Conservation (phyloP, 2,888 invertebrate genomes). For the Sthenelais limicola region DNA sequence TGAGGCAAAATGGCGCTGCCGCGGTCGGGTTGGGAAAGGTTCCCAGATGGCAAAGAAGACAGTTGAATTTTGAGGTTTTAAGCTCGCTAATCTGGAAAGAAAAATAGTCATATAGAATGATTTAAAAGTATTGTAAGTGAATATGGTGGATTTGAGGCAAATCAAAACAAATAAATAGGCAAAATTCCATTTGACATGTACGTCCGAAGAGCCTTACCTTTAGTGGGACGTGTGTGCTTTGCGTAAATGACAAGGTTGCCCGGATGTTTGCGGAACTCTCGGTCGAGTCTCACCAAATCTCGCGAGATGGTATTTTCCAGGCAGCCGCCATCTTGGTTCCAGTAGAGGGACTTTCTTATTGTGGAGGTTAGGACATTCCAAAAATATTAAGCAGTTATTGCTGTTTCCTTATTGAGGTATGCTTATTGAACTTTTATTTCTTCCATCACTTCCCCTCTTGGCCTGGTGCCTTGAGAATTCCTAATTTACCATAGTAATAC, state of each 20-base stretch:
- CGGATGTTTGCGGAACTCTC: constrained; percentile 29
- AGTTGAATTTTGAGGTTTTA: neutral
- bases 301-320: constrained; percentile 39
- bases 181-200: constrained; percentile 24
- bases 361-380: too few species aligned
- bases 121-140: neutral
- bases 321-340: constrained; percentile 41
- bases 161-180: neutral
- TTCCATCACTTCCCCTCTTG: too few species aligned
- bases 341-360: too few species aligned
- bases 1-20: constrained; percentile 44
- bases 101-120: neutral
- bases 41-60: constrained; percentile 37
- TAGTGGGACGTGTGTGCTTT: neutral
- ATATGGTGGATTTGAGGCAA: neutral
- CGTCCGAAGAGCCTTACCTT: neutral
- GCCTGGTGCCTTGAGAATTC: too few species aligned
- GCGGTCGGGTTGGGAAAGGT: constrained; percentile 27
- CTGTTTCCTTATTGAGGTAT: too few species aligned
- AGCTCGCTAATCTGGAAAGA: constrained; percentile 15
- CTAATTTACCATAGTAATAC: too few species aligned
- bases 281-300: constrained; percentile 14
- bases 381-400: too few species aligned
- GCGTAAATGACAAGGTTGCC: constrained; percentile 30
- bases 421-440: too few species aligned